phyloP scores from a whole-genome alignment of 2,797 vertebrate species.

The Alosa sapidissima region DNA sequence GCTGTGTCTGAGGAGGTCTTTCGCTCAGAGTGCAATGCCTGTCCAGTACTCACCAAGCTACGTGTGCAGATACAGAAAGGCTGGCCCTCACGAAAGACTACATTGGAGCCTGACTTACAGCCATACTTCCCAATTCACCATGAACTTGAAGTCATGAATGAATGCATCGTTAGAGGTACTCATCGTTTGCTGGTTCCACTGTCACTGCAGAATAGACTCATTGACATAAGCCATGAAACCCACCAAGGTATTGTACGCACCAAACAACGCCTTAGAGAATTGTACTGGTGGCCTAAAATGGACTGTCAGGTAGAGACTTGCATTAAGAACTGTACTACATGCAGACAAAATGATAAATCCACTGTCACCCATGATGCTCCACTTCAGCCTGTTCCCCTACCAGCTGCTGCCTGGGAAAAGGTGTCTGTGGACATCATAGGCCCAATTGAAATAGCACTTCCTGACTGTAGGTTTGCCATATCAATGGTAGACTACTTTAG shows the following conservation, averaged over 20 bases:
- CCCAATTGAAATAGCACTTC: not conserved
- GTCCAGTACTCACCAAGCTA: constrained; percentile 31
- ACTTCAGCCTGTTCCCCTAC: no score
- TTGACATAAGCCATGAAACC: not conserved
- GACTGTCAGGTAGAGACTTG: no score
- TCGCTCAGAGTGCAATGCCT: not conserved
- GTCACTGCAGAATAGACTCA: constrained; percentile 34
- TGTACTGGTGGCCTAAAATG: constrained; percentile 21
- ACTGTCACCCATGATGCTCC: no score
- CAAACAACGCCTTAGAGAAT: not conserved
- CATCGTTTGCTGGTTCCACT: constrained; percentile 21
- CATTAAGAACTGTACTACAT: no score
- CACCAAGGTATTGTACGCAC: not conserved
- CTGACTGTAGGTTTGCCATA: constrained; percentile 27
- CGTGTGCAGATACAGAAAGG: constrained; percentile 13
- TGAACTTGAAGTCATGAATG: constrained; percentile 37
- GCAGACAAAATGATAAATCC: no score
- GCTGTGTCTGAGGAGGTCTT: constrained; percentile 22
- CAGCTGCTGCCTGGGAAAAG: no score
- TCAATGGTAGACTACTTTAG: not conserved
- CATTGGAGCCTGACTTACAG: not conserved
- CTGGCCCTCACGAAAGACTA: constrained; percentile 24
- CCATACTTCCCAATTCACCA: constrained; percentile 24
- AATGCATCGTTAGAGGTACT: constrained; percentile 36
- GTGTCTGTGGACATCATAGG: not conserved